Conservation (phyloP, 2,888 invertebrate genomes). For the Nesidiocoris tenuis region DNA sequence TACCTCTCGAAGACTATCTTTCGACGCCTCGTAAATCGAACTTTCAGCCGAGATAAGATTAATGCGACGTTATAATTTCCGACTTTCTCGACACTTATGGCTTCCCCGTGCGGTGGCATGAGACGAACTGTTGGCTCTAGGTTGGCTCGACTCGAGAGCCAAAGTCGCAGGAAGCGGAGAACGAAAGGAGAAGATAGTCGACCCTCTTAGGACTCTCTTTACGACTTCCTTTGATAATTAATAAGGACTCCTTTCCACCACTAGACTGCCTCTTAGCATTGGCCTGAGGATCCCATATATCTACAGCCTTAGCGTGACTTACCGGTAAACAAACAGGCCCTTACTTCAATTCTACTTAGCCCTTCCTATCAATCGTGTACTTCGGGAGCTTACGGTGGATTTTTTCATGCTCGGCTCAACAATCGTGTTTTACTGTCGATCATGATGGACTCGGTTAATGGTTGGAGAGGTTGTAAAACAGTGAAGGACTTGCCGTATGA, state of each 20-base stretch:
- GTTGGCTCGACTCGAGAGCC: background rate
- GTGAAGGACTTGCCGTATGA: no score
- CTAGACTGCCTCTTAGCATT: background rate
- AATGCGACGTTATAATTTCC: background rate
- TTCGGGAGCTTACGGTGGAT: no score
- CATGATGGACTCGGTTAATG: no score
- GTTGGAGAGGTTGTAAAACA: no score
- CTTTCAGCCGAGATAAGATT: background rate
- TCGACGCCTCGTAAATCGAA: background rate
- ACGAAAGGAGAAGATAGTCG: background rate
- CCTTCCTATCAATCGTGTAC: background rate
- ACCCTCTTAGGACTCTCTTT: conserved; percentile 14
- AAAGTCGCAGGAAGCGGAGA: background rate
- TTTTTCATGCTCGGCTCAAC: no score
- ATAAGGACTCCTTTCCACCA: conserved; percentile 11
- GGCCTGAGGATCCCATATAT: background rate
- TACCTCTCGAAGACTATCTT: background rate
- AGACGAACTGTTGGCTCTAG: background rate
- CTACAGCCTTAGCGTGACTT: conserved; percentile 35
- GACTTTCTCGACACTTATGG: background rate
- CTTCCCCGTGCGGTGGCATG: background rate
- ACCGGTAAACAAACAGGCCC: conserved; percentile 27
- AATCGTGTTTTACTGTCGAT: no score
- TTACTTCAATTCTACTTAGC: conserved; percentile 13
- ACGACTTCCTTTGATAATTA: conserved; percentile 42